Base-by-base conservation (phyloP, 2,888 invertebrate species). In the Ceraclea dissimilis region DNA sequence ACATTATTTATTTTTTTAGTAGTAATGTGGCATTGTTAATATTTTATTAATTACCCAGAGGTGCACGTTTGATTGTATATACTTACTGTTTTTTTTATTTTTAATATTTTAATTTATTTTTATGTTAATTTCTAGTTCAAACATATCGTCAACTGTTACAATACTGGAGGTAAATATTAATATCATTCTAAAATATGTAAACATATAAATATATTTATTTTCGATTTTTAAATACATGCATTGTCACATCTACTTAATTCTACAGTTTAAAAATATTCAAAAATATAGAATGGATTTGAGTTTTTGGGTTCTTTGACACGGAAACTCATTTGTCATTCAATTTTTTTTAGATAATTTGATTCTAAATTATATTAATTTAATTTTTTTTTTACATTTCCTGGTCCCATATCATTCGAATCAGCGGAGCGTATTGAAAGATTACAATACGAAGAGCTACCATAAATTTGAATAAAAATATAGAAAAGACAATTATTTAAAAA, bases 341-440 rank as follows among this genome's bases (percentile, higher is more conserved):
- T 21, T 8, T 20, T 8, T 48, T 19, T 20, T 19, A 20, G 20
- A 19, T 48, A 48, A 13, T 48, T 39, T 51, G 19, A 34, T 34
- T n/a, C n/a, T n/a, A n/a, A n/a, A n/a, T n/a, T n/a, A n/a, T 20
- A 43, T 51, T 51, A 34, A 11, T 4, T 47, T 34, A 34, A 51
- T 17, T 26, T 48, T 16, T 54, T 58, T 43, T n/a, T 51, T 51
- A 19, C 31, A 51, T 52, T 58, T 58, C 52, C 52, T 52, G 61
- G 56, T 59, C 56, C 49, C 51, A 61, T 59, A 61, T 59, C 59
- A 56, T 61, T 55, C 44, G 61, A 57, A 55, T 61, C 59, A 59
- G 49, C 59, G 61, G 58, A 44, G 55, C 56, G n/a, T 59, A 56
- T 51, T 59, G 47, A 59, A 54, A 2, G 53, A 59, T 56, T 51